A percentile compares a stretch with the other conserved stretches of the same genome.
Conservation (phyloP, 2,797 vertebrate species). For the Apogon hyalosoma region DNA sequence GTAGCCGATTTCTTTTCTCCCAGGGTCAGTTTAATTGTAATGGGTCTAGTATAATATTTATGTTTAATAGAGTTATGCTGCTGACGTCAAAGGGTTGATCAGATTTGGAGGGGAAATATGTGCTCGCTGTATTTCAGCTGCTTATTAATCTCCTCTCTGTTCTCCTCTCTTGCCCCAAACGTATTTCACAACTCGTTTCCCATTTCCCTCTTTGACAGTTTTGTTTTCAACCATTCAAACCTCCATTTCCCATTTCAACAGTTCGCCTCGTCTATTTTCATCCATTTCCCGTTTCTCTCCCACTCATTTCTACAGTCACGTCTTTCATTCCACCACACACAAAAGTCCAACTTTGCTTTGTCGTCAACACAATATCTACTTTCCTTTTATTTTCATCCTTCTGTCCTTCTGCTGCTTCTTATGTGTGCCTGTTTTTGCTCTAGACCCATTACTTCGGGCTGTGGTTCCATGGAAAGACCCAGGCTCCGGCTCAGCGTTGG, state of each 20-base stretch:
- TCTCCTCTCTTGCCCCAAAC: background rate
- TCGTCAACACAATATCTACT: background rate
- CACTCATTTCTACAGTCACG: background rate
- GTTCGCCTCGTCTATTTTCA: background rate
- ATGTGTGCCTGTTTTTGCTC: no score
- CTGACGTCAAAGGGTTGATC: constrained; percentile 50
- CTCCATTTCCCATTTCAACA: background rate
- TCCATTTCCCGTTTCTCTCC: background rate
- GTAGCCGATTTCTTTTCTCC: constrained; percentile 3
- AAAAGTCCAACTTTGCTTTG: background rate
- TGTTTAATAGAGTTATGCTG: constrained; percentile 19
- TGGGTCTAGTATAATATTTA: constrained; percentile 9
- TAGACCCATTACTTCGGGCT: constrained; percentile 96
- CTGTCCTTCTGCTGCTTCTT: no score
- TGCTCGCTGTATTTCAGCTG: constrained; percentile 21
- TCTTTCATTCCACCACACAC: background rate
- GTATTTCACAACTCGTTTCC: constrained; percentile 18
- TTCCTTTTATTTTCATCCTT: background rate
- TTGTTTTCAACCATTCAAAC: background rate
- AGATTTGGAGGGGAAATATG: constrained; percentile 43
- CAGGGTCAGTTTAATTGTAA: constrained; percentile 14
- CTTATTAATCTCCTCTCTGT: constrained; percentile 28
- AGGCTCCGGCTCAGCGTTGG: constrained; percentile 90
- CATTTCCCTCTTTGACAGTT: background rate
- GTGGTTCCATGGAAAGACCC: constrained; percentile 95